phyloP scores from a whole-genome alignment of 2,113 vertebrate species.

The Pollimyrus isidori region DNA sequence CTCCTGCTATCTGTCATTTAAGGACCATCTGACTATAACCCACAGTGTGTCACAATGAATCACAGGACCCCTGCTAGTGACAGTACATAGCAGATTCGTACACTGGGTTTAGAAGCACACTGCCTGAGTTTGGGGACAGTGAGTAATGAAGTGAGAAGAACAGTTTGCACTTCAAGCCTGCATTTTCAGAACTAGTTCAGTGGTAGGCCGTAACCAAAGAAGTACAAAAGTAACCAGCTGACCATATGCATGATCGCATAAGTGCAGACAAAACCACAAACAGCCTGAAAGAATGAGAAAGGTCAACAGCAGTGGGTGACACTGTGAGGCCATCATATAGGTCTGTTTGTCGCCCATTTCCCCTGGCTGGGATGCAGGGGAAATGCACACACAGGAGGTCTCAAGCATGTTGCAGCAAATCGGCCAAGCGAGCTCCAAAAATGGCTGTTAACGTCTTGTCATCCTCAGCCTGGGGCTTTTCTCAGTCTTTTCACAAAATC shows the following conservation, averaged over 20 bases:
- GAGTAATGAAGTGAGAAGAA: not conserved
- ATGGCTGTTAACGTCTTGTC: not conserved
- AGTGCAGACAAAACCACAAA: not conserved
- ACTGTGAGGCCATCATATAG: not conserved
- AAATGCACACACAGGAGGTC: not conserved
- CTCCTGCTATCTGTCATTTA: not conserved
- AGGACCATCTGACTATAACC: not conserved
- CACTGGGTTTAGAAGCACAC: not conserved
- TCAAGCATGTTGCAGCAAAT: not conserved
- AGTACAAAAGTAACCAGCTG: not conserved
- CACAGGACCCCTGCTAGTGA: not conserved
- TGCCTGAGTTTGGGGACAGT: not conserved
- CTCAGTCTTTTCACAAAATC: conserved; percentile 16
- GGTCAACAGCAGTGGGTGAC: not conserved
- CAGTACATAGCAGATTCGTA: not conserved
- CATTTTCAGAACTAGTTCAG: not conserved
- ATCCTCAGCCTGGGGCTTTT: conserved; percentile 20
- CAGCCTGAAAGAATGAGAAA: not conserved
- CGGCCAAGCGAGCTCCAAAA: conserved; percentile 1
- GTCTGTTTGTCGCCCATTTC: not conserved
- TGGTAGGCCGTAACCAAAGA: not conserved
- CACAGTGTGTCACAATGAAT: conserved; percentile 9
- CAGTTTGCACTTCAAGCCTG: not conserved
- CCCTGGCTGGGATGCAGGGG: not conserved
- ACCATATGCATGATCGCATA: not conserved